Conservation (phyloP, 64 coral and sea anemone genomes). For the Anthopleura sola region DNA sequence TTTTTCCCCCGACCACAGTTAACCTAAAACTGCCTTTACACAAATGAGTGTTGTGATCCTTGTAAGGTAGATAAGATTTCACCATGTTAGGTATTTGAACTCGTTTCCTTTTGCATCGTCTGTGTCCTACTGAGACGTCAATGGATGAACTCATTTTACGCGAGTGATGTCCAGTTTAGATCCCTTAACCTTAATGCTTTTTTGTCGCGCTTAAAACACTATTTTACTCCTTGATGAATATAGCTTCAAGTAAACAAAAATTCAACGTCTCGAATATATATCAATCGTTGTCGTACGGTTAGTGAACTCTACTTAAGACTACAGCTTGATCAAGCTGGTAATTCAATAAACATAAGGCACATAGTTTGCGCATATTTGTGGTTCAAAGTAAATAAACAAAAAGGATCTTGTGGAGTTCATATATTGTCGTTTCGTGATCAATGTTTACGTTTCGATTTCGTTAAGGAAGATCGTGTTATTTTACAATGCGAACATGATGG, state of each 20-base stretch:
- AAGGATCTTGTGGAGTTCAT: background rate
- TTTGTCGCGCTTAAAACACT: background rate
- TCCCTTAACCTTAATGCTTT: background rate
- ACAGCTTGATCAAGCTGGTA: background rate
- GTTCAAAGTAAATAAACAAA: constrained; percentile 3
- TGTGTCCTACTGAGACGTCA: background rate
- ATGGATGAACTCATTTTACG: background rate
- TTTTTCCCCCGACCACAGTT: background rate
- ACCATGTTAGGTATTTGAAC: background rate
- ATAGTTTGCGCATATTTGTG: constrained; percentile 27
- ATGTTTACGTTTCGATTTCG: background rate
- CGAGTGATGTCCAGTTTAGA: background rate
- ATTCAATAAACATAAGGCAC: constrained; percentile 26
- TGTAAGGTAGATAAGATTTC: background rate
- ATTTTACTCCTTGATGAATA: background rate
- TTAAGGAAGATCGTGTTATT: background rate
- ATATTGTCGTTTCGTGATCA: background rate
- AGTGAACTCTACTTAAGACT: background rate
- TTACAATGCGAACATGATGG: background rate
- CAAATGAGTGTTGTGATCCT: background rate
- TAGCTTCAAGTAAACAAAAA: background rate
- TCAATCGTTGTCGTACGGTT: no score
- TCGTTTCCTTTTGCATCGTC: background rate
- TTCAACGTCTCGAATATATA: background rate
- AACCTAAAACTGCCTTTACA: background rate